These are phyloP conservation scores for Temnothorax ravouxi DNA, from an alignment of 2,888 invertebrate species.

Conservation along the genomic window DNA sequence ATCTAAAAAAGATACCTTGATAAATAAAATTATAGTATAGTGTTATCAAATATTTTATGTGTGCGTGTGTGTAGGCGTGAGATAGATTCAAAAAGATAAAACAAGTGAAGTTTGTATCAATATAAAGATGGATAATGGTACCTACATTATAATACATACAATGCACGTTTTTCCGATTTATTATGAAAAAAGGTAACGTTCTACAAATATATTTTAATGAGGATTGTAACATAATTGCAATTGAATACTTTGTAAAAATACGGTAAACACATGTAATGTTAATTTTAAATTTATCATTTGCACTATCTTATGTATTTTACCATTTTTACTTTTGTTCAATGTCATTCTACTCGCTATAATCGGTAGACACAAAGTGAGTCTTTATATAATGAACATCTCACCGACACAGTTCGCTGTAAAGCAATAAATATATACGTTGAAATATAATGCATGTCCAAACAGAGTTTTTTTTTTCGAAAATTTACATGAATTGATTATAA, in stretches of 20 bases:
- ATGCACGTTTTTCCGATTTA: neutral
- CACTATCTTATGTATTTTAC: slow-evolving; percentile 25
- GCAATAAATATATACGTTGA: neutral
- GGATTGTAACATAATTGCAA: neutral
- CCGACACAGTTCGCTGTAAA: neutral
- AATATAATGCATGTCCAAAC: neutral
- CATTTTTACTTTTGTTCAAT: slow-evolving; percentile 5
- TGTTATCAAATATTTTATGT: neutral
- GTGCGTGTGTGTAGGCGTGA: neutral
- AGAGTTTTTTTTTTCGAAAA: neutral
- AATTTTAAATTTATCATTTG: neutral
- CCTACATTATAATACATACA: neutral
- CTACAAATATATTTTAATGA: no score
- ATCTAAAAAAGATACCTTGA: neutral
- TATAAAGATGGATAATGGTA: neutral
- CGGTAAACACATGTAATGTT: neutral
- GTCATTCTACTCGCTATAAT: neutral
- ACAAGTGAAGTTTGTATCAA: neutral
- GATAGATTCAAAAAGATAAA: neutral
- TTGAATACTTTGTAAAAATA: neutral
- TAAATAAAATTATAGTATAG: neutral
- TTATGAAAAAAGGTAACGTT: neutral
- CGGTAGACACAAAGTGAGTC: neutral
- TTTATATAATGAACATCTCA: neutral
- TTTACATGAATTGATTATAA: neutral